These are phyloP conservation scores for Pyrgus malvae DNA, from an alignment of 2,888 invertebrate genomes.

Conservation along the genomic window DNA sequence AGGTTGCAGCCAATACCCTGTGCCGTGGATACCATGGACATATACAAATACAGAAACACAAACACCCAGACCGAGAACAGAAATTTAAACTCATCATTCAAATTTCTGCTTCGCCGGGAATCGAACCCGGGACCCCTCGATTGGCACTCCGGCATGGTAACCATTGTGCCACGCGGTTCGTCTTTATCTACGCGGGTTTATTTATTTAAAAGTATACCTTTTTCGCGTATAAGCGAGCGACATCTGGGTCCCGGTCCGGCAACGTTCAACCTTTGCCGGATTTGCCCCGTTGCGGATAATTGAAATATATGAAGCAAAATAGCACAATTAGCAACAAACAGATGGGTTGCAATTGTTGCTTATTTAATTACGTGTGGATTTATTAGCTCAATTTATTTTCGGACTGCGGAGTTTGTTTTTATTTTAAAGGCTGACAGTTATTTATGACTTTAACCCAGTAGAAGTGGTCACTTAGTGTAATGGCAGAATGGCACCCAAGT, in stretches of 20 bases:
- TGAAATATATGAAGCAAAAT: conserved; percentile 36
- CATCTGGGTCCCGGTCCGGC: conserved; percentile 5
- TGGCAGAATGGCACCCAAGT: no score
- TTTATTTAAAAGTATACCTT: neutral
- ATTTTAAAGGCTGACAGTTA: conserved; percentile 1
- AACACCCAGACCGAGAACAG: no score
- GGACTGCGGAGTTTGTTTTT: conserved; percentile 11
- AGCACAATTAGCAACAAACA: conserved; percentile 35
- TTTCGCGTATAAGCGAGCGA: conserved; percentile 5
- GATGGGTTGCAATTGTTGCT: conserved; percentile 33
- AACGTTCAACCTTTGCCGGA: conserved; percentile 27
- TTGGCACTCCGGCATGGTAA: no score
- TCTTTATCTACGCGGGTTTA: neutral
- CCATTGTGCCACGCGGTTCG: neutral
- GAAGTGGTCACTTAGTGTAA: neutral
- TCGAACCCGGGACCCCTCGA: no score
- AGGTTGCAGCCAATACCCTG: no score
- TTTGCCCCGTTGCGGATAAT: conserved; percentile 34
- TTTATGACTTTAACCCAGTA: neutral
- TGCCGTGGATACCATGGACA: no score
- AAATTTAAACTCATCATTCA: no score
- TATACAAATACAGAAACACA: no score
- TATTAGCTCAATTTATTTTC: conserved; percentile 27
- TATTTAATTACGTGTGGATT: conserved; percentile 31
- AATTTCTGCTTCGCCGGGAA: no score